These are phyloP conservation scores for Micropoecilia bifurca DNA, from an alignment of 2,797 vertebrate species.

Conservation along the genomic window DNA sequence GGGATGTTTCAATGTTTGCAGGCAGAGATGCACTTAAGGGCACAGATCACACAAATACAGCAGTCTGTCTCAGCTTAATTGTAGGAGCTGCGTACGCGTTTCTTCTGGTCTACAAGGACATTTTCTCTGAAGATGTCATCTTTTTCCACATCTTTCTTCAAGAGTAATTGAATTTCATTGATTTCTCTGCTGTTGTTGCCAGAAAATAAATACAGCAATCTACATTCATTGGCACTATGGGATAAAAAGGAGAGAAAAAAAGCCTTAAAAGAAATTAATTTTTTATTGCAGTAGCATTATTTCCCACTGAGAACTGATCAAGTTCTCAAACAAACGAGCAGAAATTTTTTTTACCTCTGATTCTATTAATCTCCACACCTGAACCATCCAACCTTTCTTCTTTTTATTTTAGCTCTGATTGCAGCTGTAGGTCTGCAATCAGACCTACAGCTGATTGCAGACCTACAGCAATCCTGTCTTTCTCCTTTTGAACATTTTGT, in stretches of 20 bases:
- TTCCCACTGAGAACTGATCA: background rate
- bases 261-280: background rate
- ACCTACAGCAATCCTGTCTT: too few species aligned
- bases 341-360: background rate
- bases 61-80: background rate
- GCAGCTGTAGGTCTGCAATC: too few species aligned
- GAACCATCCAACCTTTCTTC: background rate
- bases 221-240: background rate
- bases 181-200: background rate
- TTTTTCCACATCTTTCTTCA: background rate
- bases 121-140: background rate
- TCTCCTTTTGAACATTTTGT: background rate
- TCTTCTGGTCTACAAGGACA: background rate
- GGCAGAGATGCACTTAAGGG: background rate
- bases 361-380: background rate
- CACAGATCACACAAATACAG: background rate
- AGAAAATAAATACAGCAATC: background rate
- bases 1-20: background rate
- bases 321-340: background rate
- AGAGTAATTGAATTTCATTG: background rate
- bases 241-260: background rate
- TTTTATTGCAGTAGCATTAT: background rate
- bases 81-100: background rate
- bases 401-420: background rate
- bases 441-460: too few species aligned